Conservation (phyloP, 1,140 invertebrate species). For the Eueides isabella region DNA sequence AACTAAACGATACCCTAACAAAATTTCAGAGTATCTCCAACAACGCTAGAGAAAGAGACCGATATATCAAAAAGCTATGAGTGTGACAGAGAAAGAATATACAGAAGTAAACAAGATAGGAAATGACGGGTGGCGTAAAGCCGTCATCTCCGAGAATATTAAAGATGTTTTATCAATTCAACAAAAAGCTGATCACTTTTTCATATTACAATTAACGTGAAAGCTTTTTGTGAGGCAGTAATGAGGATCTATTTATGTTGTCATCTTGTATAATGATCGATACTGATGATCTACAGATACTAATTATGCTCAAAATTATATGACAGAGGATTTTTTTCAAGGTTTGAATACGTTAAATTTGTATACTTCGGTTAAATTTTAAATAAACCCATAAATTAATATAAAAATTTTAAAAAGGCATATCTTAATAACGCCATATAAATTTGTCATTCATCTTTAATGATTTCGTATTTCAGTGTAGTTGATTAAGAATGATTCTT, state of each 20-base stretch:
- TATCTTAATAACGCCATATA: too few species aligned
- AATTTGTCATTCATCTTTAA: too few species aligned
- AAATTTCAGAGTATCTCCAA: neutral
- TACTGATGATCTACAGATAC: neutral
- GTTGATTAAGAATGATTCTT: too few species aligned
- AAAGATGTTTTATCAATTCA: neutral
- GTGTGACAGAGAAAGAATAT: neutral
- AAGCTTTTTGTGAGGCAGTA: neutral
- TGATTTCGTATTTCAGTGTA: too few species aligned
- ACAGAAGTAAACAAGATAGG: neutral
- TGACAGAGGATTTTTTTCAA: neutral
- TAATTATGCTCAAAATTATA: neutral
- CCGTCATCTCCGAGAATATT: neutral
- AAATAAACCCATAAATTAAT: too few species aligned
- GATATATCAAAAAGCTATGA: neutral
- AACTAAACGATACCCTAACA: neutral
- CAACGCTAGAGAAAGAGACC: neutral
- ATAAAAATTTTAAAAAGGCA: too few species aligned
- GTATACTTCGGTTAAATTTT: too few species aligned
- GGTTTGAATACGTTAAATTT: neutral
- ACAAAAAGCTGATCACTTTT: slow-evolving; percentile 5
- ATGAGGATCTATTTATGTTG: slow-evolving; percentile 1
- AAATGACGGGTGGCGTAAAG: neutral
- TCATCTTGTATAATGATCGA: slow-evolving; percentile 1
- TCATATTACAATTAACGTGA: slow-evolving; percentile 2